Base-by-base conservation (phyloP, 2,797 vertebrate species). In the Glyptemys insculpta region DNA sequence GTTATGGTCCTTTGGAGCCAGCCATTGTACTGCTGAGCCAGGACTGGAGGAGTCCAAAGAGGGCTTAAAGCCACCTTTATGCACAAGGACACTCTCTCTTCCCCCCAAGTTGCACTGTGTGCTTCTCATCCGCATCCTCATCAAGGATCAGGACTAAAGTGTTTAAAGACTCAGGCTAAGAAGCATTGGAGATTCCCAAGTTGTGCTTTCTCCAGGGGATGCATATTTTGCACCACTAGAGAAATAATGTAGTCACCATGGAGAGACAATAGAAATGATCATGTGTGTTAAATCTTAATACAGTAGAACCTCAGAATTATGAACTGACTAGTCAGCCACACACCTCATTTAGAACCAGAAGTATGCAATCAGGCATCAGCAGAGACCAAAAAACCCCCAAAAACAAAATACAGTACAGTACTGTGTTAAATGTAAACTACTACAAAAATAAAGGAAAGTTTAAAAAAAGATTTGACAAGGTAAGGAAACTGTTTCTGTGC, bases 161-260 rank as follows among this genome's bases (percentile, higher is more conserved):
- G 82, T 84, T 96, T 87, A 95, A 89, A 88, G 89, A 93, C 85
- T 96, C 84, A 96, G 3, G 29, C 53, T 95, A 92, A 97, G 83
- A 57, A 87, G 89, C 81, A 95, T 68, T 94, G 92, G 82, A 90
- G 83, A 80, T 91, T 86, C 65, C 27, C 15, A 41, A 86, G 44
- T 92, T 86, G 47, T 0, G 23, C 23, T 50, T 27, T 87, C 79
- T 86, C 86, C 68, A 31, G 54, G 87, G 54, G 9, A 34, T 8
- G 52, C 5, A 89, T 91, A 3, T 76, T 90, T 91, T 87, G 82
- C 65, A 3, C 53, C 91, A 82, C 15, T 59, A 59, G 81, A 47
- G 91, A 57, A 91, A 14, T 1, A 8, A 57, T 29, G 5, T 16
- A 81, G 90, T 29, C 83, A 74, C 94, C 86, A 62, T 8, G 68